Evolutionary conservation across 2,888 invertebrate genomes (phyloP), one percentile per base, ranked within the genome.

Genomic region (Tetramorium bicarinatum): DNA sequence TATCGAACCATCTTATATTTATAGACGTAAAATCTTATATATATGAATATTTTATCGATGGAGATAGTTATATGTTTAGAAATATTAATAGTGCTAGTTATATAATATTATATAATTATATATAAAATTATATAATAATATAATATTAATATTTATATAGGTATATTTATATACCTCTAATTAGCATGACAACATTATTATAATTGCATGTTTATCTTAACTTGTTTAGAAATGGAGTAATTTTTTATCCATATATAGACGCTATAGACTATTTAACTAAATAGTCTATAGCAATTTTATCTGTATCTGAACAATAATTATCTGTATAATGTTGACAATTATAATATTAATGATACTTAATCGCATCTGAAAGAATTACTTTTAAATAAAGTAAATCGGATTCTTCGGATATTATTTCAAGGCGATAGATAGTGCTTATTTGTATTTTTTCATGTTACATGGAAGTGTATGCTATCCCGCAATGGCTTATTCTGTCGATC

Each of bases 51-150:
- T 66, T 44, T 18, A 21, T 54, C 1, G 1, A 18, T 47, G 0
- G n/a, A 77, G 13, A 7, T 81, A 80, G 9, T 49, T 62, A 38
- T 49, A 41, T 61, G 64, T 87, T 44, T 52, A 62, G 9, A 77
- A 49, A 83, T 75, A 34, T 6, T 54, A 56, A 21, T 52, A 52
- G 34, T 47, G 52, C 29, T 69, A 47, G 69, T 61, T 47, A 25
- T 18, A 47, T 21, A 82, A 56, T 21, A 34, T 34, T 34, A 4
- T 34, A 34, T 34, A 34, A 34, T 34, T 34, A 34, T 34, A 34
- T 34, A 34, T 69, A 72, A 9, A 47, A 74, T 61, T 47, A 25
- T 18, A 47, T 21, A 85, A 47, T 21, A 85, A 56, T 21, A 34
- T 34, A 4, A 34, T 4, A 34, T 34, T 34, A 34, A 34, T 34